These are phyloP conservation scores for Malacoraja senta DNA, from an alignment of 2,797 vertebrate genomes.

Conservation along the genomic window DNA sequence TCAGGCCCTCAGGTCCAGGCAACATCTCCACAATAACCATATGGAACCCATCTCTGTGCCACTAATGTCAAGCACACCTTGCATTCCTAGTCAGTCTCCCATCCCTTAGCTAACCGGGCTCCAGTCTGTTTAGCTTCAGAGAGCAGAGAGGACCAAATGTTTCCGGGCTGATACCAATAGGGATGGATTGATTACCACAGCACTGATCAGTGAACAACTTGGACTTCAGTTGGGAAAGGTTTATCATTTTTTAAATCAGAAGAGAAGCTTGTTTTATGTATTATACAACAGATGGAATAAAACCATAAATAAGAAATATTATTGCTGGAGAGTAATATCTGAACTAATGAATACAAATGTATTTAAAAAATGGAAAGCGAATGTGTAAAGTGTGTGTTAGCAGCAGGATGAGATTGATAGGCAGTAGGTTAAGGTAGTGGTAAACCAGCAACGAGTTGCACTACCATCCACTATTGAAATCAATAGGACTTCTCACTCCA, in stretches of 20 bases:
- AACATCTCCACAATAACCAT: too few relatives aligned
- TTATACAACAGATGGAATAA: neutral
- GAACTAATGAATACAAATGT: neutral
- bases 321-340: neutral
- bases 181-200: neutral
- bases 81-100: too few relatives aligned
- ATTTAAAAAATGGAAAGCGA: neutral
- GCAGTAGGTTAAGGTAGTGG: neutral
- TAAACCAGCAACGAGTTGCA: neutral
- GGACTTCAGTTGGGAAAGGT: neutral
- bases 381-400: neutral
- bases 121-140: too few relatives aligned
- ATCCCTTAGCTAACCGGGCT: too few relatives aligned
- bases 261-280: neutral
- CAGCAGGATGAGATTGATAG: neutral
- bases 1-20: too few relatives aligned
- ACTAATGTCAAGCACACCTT: too few relatives aligned
- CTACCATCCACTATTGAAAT: constrained; percentile 11
- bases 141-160: too few relatives aligned
- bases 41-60: too few relatives aligned
- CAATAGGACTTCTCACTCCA: constrained; percentile 5
- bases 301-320: neutral
- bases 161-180: too few relatives aligned
- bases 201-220: neutral
- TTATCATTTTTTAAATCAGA: neutral